Evolutionary conservation across 2,888 invertebrate species (phyloP).

Genomic region (Atrina japonica): DNA sequence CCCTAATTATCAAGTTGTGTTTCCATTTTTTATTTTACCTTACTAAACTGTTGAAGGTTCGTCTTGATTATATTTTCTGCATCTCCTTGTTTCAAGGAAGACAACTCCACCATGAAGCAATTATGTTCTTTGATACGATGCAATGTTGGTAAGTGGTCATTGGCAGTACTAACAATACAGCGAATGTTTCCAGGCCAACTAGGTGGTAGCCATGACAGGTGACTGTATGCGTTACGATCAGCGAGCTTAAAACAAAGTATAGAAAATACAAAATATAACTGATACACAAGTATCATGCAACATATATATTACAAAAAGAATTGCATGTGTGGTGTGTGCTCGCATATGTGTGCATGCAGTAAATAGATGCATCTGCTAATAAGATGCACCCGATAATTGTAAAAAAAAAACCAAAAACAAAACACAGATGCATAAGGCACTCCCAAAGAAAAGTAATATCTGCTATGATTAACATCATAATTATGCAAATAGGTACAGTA

Average conservation of each 20-base stretch:
- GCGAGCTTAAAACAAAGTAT: conserved; percentile 53
- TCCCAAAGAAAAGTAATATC: no score
- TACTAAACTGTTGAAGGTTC: conserved; percentile 67
- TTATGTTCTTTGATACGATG: conserved; percentile 61
- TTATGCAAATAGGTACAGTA: no score
- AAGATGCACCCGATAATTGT: no score
- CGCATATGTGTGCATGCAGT: no score
- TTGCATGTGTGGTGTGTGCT: neutral
- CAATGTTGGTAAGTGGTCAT: conserved; percentile 61
- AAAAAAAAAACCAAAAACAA: no score
- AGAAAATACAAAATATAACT: neutral
- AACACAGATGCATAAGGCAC: no score
- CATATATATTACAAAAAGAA: neutral
- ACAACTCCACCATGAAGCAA: conserved; percentile 53
- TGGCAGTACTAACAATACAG: conserved; percentile 69
- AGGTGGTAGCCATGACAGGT: conserved; percentile 73
- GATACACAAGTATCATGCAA: neutral
- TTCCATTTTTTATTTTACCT: conserved; percentile 66
- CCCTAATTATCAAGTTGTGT: no score
- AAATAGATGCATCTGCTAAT: no score
- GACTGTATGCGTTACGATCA: conserved; percentile 47
- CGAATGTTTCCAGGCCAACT: conserved; percentile 65
- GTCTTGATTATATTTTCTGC: conserved; percentile 58
- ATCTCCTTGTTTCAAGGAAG: conserved; percentile 50
- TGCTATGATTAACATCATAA: no score